Conservation (phyloP, 2,113 vertebrate genomes). For the Perognathus longimembris region DNA sequence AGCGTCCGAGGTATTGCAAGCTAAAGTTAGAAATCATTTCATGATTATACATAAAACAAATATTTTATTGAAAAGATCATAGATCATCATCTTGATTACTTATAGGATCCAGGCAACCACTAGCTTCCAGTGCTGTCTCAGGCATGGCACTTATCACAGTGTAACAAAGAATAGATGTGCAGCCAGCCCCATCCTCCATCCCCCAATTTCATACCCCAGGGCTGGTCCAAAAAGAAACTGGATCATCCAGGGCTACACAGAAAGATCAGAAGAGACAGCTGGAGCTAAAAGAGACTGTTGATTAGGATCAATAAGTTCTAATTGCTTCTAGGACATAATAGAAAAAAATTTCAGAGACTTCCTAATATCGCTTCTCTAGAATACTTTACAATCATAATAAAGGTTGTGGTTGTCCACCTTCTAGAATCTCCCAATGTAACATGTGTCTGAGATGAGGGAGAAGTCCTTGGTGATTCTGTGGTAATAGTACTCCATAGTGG, state of each 20-base stretch:
- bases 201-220: conserved; percentile 35
- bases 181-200: conserved; percentile 34
- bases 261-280: conserved; percentile 57
- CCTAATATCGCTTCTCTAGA: background rate
- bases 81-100: conserved; percentile 33
- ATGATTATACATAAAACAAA: conserved; percentile 2
- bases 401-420: background rate
- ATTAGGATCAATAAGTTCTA: conserved; percentile 60
- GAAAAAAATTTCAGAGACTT: conserved; percentile 13
- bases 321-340: conserved; percentile 49
- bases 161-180: conserved; percentile 26
- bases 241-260: conserved; percentile 55
- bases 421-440: background rate
- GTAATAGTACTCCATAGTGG: background rate
- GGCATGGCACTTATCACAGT: background rate
- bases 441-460: background rate
- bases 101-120: conserved; percentile 31
- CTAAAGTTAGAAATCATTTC: conserved; percentile 32
- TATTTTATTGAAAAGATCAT: conserved; percentile 38
- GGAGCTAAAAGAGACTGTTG: conserved; percentile 60
- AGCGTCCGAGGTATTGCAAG: conserved; percentile 8
- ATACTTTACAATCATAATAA: background rate
- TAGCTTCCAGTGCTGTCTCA: conserved; percentile 33
- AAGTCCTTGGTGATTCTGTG: too few relatives aligned
- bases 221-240: conserved; percentile 65